phyloP scores from a whole-genome alignment of 2,797 vertebrate species.

The Echiichthys vipera region DNA sequence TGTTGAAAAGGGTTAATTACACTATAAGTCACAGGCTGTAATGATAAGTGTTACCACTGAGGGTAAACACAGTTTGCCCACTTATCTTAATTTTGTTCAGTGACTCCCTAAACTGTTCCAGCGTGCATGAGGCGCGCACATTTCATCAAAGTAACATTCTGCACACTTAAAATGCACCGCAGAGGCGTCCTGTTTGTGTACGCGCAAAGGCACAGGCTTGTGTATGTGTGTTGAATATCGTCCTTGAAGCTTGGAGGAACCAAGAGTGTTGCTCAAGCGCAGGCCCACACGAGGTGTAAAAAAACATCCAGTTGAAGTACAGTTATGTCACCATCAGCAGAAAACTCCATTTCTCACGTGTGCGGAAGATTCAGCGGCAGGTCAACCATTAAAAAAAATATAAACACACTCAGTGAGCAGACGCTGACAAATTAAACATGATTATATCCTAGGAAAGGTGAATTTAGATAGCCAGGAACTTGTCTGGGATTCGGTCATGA shows the following conservation, averaged over 20 bases:
- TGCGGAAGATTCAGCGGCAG: slow-evolving; percentile 15
- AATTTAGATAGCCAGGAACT: slow-evolving; percentile 14
- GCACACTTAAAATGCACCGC: slow-evolving; percentile 11
- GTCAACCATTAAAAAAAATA: slow-evolving; percentile 13
- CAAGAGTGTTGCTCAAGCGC: slow-evolving; percentile 23
- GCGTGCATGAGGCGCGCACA: slow-evolving; percentile 12
- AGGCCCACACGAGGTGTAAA: slow-evolving; percentile 16
- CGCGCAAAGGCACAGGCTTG: not conserved
- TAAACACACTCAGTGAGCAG: slow-evolving; percentile 31
- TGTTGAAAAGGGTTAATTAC: too few species aligned
- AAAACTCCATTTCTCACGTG: slow-evolving; percentile 6
- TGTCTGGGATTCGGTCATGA: slow-evolving; percentile 30
- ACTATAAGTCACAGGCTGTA: too few species aligned
- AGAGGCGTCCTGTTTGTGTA: slow-evolving; percentile 5
- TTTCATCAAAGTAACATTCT: slow-evolving; percentile 24
- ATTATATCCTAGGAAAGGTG: slow-evolving; percentile 38
- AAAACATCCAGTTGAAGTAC: slow-evolving; percentile 32
- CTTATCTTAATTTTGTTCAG: too few species aligned
- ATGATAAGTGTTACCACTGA: too few species aligned
- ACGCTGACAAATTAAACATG: slow-evolving; percentile 53
- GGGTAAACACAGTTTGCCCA: too few species aligned
- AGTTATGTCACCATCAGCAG: slow-evolving; percentile 42
- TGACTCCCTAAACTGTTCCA: slow-evolving; percentile 5
- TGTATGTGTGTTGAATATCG: not conserved
- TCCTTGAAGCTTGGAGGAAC: slow-evolving; percentile 1